These are phyloP conservation scores for Hydrophis major DNA, from an alignment of 2,797 vertebrate species.

Conservation along the genomic window DNA sequence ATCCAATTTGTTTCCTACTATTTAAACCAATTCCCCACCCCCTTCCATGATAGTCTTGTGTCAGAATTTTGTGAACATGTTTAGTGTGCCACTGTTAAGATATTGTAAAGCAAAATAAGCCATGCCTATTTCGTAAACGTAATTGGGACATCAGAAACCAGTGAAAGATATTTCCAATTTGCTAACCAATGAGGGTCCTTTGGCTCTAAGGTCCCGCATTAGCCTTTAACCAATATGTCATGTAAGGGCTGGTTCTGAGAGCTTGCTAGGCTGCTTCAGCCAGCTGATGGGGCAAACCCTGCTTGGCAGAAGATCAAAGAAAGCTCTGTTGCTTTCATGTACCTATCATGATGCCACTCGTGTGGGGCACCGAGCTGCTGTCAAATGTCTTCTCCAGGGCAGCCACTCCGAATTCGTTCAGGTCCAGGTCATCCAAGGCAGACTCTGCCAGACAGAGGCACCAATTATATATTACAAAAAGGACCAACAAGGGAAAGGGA, in stretches of 20 bases:
- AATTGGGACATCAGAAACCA: conserved; percentile 7
- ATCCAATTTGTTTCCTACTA: conserved; percentile 59
- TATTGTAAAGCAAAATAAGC: conserved; percentile 11
- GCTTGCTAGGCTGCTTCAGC: conserved; percentile 62
- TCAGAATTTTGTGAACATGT: conserved; percentile 19
- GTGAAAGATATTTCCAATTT: background rate
- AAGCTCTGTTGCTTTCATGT: conserved; percentile 74
- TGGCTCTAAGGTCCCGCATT: conserved; percentile 46
- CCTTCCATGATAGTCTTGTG: conserved; percentile 18
- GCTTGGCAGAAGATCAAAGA: conserved; percentile 73
- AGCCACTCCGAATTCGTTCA: conserved; percentile 94
- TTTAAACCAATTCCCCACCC: conserved; percentile 34
- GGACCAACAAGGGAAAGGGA: conserved; percentile 71
- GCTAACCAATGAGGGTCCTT: conserved; percentile 35
- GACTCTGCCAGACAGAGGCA: conserved; percentile 83
- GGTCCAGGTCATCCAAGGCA: conserved; percentile 91
- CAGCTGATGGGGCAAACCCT: conserved; percentile 69
- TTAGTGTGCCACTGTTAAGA: conserved; percentile 33
- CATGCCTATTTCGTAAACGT: conserved; percentile 45
- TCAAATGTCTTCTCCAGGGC: conserved; percentile 94
- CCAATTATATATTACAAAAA: conserved; percentile 74
- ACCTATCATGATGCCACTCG: conserved; percentile 90
- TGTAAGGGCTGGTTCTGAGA: conserved; percentile 42
- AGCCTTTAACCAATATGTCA: conserved; percentile 30
- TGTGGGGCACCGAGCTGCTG: conserved; percentile 80